These are phyloP conservation scores for Rallus crepitans DNA, from an alignment of 2,797 vertebrate genomes.

Conservation along the genomic window DNA sequence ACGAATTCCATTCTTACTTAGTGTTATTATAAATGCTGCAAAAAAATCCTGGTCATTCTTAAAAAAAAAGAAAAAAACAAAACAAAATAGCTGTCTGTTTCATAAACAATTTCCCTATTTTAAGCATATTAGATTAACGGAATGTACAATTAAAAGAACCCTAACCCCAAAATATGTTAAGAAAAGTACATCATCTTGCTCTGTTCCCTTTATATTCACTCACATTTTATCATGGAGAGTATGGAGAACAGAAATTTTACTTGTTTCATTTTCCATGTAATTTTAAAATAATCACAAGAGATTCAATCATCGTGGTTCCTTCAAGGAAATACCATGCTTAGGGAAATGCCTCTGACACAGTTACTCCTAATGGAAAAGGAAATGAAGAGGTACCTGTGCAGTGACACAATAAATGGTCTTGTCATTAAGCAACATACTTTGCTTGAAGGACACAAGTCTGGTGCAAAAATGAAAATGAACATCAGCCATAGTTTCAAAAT, in stretches of 20 bases:
- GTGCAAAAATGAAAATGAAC: neutral
- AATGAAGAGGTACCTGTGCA: neutral
- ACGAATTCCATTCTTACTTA: neutral
- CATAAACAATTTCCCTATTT: neutral
- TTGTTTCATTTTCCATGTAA: neutral
- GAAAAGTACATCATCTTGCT: neutral
- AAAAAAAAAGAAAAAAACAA: neutral
- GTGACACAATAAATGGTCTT: neutral
- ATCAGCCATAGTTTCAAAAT: neutral
- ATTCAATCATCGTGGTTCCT: rapidly evolving
- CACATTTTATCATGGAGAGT: neutral
- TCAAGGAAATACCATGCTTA: neutral
- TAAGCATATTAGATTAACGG: neutral
- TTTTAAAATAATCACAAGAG: neutral
- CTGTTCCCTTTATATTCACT: neutral
- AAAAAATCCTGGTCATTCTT: neutral
- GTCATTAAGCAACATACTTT: neutral
- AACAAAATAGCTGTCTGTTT: neutral
- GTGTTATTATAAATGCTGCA: neutral
- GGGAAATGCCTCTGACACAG: neutral
- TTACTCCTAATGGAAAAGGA: neutral
- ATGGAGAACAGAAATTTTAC: neutral
- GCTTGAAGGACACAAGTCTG: neutral
- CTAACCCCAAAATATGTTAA: neutral
- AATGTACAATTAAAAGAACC: neutral